Evolutionary conservation across 2,888 invertebrate genomes (phyloP), one percentile per base, ranked within the genome.

Genomic region (Brenthis hecate): DNA sequence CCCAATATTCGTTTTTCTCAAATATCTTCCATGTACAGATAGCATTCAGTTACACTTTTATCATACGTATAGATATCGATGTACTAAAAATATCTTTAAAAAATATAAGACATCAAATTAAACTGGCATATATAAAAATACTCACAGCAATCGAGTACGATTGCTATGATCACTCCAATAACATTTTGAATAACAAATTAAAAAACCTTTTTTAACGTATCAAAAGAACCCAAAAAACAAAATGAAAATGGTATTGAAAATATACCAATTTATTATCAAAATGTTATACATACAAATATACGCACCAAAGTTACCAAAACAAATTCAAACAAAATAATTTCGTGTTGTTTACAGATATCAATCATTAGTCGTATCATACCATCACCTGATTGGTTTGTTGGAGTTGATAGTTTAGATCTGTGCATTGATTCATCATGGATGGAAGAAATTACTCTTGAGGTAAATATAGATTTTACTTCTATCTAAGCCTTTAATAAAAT

Each of bases 371-470:
- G 93, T 51, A 88, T 95, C 68, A 89, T 94, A n/a, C 95, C 95
- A 0, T 95, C 95, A 28, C 95, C 95, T 0, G 95, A 95, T 76
- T 95, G 95, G 95, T 95, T 95, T 77, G 85, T 95, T 0, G 95
- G 95, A 13, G 88, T 95, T 6, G 94, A 95, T 82, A 92, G 94
- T 70, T 80, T 95, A 5, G 91, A 95, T 70, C 87, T 95, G 0
- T 95, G 95, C 74, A 82, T 92, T 0, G 90, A 93, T 63, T 94
- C 93, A 0, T 86, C 93, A 6, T 95, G 95, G 95, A 78, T 94
- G 6, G 93, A 94, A 66, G 84, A 91, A 73, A 83, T 94, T 6
- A 91, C 91, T 8, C 81, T 95, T 47, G 93, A 94, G 66, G 93
- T 93, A 80, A 87, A 43, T 43, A 43, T 43, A 11, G 36, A 43